Base-by-base conservation (phyloP, 2,797 vertebrate species). In the Paguma larvata region DNA sequence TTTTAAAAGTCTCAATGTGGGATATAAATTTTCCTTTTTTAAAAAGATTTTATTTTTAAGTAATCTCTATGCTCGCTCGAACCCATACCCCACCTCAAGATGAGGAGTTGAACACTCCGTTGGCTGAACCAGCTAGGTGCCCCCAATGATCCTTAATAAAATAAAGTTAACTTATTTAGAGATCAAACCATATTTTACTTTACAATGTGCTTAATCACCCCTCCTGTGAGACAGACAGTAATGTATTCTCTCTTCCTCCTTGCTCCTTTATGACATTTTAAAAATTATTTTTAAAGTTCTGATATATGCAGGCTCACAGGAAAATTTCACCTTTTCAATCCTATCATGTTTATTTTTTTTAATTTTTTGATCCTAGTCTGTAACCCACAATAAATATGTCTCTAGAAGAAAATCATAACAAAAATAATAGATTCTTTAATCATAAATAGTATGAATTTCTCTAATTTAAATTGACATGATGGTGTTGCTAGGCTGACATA, bases 111-210 rank as follows among this genome's bases (percentile, higher is more conserved):
- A 19, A 59, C 19, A 19, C 56, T 59, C 56, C 56, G 23, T 59
- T 59, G 56, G 9, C 18, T 21, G 56, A 23, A 21, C 56, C 21
- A 59, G 56, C 48, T 14, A 48, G 48, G 48, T 48, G 48, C 21
- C 56, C 3, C 21, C 23, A 59, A 59, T 85, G 87, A 56, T 34
- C 14, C 30, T 73, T 51, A 80, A 84, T 63, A 94, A 96, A 89
- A 91, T 46, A 65, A 83, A 70, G 11, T 73, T 90, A 88, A 79
- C 2, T 73, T 65, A 34, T 91, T 48, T 5, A 75, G 10, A 4
- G 85, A 46, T 19, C 8, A 84, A 96, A 85, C 38, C 0, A 86
- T 85, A 70, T 79, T 6, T 95, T 90, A 96, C 25, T 97, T 98
- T 63, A 80, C 27, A 34, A 80, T 19, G 48, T 87, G 3, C 34